Conservation (phyloP, 2,888 invertebrate species). For the Seladonia tumulorum region DNA sequence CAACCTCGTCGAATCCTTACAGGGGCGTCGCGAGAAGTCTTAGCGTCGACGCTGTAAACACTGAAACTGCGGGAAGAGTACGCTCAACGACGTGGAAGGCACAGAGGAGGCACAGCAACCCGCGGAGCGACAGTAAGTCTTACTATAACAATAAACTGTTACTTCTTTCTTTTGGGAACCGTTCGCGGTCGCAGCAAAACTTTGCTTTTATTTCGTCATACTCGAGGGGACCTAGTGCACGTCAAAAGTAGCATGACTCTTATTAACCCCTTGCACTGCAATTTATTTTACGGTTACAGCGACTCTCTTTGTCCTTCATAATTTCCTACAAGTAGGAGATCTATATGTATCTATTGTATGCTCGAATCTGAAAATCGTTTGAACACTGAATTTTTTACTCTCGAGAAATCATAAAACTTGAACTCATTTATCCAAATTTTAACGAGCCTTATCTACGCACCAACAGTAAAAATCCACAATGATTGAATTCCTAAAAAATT, state of each 20-base stretch:
- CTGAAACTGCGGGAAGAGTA: constrained; percentile 90
- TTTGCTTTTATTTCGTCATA: neutral
- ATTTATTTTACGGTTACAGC: neutral
- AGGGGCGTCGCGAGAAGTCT: constrained; percentile 88
- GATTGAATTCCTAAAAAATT: neutral
- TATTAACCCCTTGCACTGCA: neutral
- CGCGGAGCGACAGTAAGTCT: constrained; percentile 84
- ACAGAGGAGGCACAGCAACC: constrained; percentile 83
- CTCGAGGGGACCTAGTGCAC: neutral
- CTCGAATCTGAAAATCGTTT: too few species aligned
- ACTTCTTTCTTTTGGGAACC: neutral
- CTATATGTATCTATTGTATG: neutral
- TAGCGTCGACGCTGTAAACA: constrained; percentile 92
- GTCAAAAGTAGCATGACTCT: neutral
- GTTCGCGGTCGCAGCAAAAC: neutral
- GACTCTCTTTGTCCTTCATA: neutral
- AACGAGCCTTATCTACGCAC: too few species aligned
- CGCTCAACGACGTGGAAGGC: constrained; percentile 88
- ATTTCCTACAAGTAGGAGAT: neutral
- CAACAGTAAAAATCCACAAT: neutral
- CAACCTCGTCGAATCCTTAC: constrained; percentile 83
- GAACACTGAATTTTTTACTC: too few species aligned
- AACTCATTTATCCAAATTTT: too few species aligned
- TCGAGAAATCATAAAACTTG: too few species aligned
- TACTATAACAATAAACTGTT: neutral